Evolutionary conservation across 2,797 vertebrate species (phyloP).

Genomic region (Philypnodon macrostomus): DNA sequence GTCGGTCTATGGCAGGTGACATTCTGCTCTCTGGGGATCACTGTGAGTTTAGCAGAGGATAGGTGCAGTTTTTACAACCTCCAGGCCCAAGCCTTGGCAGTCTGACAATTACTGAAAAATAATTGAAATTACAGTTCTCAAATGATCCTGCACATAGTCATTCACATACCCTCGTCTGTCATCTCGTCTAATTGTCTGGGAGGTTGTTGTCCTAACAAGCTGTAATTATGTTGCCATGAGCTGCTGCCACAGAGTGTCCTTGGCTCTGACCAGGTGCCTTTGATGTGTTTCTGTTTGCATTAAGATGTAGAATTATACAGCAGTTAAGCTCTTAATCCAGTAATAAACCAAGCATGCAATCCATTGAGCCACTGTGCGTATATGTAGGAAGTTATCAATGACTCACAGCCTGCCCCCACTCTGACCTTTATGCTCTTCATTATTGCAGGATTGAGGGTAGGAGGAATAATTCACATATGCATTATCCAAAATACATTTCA

Average conservation of each 20-base stretch:
- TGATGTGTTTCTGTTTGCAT: conserved; percentile 51
- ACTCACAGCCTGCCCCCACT: conserved; percentile 16
- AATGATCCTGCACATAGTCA: conserved; percentile 34
- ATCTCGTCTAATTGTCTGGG: conserved; percentile 38
- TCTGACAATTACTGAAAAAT: conserved; percentile 26
- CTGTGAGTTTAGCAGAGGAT: conserved; percentile 38
- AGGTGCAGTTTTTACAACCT: conserved; percentile 22
- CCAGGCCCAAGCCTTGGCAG: conserved; percentile 18
- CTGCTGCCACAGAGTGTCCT: conserved; percentile 35
- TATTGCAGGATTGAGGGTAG: conserved; percentile 7
- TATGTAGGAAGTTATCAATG: conserved; percentile 17
- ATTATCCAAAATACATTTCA: conserved; percentile 1
- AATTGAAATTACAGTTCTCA: conserved; percentile 23
- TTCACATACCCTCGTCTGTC: conserved; percentile 27
- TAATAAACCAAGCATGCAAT: conserved; percentile 31
- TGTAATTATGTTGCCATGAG: conserved; percentile 40
- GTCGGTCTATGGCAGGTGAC: conserved; percentile 44
- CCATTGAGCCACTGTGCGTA: conserved; percentile 10
- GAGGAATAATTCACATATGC: conserved; percentile 10
- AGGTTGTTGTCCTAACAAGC: conserved; percentile 23
- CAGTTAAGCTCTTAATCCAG: conserved; percentile 58
- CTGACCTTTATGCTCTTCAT: conserved; percentile 4
- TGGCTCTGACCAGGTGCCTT: conserved; percentile 28
- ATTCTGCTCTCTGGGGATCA: conserved; percentile 31
- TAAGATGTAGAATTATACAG: conserved; percentile 31